Conservation (phyloP, 2,113 vertebrate species). For the Aspiorhynchus laticeps region DNA sequence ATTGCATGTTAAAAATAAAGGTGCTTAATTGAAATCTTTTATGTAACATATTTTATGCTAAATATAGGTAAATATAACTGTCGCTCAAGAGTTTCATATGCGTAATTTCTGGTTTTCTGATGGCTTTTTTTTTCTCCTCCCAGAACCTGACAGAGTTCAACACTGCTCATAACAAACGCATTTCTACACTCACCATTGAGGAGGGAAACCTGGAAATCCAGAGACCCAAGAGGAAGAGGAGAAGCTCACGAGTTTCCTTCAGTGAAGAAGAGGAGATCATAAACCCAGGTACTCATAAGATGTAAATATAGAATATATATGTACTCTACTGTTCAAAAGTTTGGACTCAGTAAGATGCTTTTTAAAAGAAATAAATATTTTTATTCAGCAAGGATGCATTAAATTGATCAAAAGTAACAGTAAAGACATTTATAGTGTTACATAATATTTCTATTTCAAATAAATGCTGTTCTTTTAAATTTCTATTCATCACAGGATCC, state of each 20-base stretch:
- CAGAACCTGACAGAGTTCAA: slow-evolving; percentile 99
- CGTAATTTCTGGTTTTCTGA: neutral
- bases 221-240: slow-evolving; percentile 94
- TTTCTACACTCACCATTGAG: slow-evolving; percentile 94
- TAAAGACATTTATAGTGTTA: neutral
- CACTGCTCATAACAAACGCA: slow-evolving; percentile 98
- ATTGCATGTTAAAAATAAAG: no score
- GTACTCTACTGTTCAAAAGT: neutral
- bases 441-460: neutral
- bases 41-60: no score
- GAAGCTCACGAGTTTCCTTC: slow-evolving; percentile 85
- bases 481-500: neutral
- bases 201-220: slow-evolving; percentile 97
- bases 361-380: neutral
- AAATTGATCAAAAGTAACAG: neutral
- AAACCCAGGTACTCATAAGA: slow-evolving; percentile 76
- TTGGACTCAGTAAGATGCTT: neutral
- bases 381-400: neutral
- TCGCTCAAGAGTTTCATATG: no score
- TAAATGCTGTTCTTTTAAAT: neutral
- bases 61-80: no score
- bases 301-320: neutral
- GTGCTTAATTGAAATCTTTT: no score
- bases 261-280: slow-evolving; percentile 89
- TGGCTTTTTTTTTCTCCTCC: neutral